Conservation (phyloP, 2,888 invertebrate genomes). For the Aporophyla lueneburgensis region DNA sequence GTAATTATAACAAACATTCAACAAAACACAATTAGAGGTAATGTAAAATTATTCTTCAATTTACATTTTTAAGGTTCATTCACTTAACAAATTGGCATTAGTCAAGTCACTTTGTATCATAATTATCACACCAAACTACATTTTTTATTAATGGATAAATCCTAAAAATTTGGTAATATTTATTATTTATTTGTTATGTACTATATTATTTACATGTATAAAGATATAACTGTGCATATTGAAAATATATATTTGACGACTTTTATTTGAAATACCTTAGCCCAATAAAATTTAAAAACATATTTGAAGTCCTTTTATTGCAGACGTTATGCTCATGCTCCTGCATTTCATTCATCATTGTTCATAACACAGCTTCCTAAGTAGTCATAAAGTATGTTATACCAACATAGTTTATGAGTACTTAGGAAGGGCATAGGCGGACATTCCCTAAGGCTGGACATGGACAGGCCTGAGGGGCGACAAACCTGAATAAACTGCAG, state of each 20-base stretch:
- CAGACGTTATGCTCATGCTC: neutral
- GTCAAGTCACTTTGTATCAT: conserved; percentile 87
- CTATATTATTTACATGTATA: conserved; percentile 91
- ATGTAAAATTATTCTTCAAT: conserved; percentile 81
- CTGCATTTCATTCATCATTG: neutral
- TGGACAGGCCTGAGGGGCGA: too few relatives aligned
- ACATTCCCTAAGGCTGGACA: neutral
- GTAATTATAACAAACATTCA: conserved; percentile 78
- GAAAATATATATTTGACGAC: conserved; percentile 90
- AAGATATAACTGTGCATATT: conserved; percentile 91
- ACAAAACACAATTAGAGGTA: conserved; percentile 78
- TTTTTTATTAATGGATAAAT: conserved; percentile 87
- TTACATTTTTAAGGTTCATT: conserved; percentile 73
- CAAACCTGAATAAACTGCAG: too few relatives aligned
- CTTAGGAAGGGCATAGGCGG: neutral
- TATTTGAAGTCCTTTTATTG: conserved; percentile 49
- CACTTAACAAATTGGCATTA: conserved; percentile 85
- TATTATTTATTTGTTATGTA: conserved; percentile 91
- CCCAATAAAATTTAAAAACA: conserved; percentile 84
- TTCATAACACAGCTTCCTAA: neutral
- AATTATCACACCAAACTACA: conserved; percentile 88
- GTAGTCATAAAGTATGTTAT: neutral
- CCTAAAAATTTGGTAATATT: conserved; percentile 89
- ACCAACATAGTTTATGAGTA: too few relatives aligned
- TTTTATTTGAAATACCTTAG: conserved; percentile 89